Percentiles rank a stretch among this genome's conserved stretches.
Conservation (phyloP, 2,888 invertebrate genomes). For the Carcina quercana region DNA sequence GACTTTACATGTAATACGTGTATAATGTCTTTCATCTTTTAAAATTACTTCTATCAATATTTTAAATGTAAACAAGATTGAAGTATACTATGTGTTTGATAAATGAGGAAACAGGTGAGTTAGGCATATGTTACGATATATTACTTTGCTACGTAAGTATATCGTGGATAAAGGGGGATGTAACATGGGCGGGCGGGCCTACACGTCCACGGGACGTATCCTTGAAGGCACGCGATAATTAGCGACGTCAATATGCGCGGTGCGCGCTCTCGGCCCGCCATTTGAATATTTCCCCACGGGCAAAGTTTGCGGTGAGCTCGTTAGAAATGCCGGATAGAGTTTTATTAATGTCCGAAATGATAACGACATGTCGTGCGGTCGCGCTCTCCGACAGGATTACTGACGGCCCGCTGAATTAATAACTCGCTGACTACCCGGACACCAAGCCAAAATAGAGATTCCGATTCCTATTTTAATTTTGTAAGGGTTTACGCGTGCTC, state of each 20-base stretch:
- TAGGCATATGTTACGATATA: too few species aligned
- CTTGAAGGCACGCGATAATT: conserved; percentile 30
- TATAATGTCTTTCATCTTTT: too few species aligned
- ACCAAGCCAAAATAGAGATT: conserved; percentile 37
- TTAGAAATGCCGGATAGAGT: conserved; percentile 45
- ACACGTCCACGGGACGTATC: neutral
- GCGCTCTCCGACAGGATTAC: conserved; percentile 40
- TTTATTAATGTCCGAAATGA: conserved; percentile 61
- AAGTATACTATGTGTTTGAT: too few species aligned
- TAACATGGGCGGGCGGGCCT: neutral
- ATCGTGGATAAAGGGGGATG: too few species aligned
- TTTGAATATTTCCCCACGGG: conserved; percentile 47
- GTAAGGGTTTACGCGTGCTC: conserved; percentile 28
- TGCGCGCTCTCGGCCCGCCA: conserved; percentile 27
- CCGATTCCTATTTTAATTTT: conserved; percentile 45
- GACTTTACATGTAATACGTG: too few species aligned
- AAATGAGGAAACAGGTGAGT: too few species aligned
- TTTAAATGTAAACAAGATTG: too few species aligned
- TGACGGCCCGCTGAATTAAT: conserved; percentile 51
- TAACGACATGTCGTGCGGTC: conserved; percentile 48
- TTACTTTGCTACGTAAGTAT: too few species aligned
- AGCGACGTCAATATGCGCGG: conserved; percentile 41
- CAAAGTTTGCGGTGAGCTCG: conserved; percentile 42
- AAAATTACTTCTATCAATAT: too few species aligned
- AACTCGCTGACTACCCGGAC: conserved; percentile 39